phyloP scores from a whole-genome alignment of 2,888 invertebrate genomes.

The Agrochola litura region DNA sequence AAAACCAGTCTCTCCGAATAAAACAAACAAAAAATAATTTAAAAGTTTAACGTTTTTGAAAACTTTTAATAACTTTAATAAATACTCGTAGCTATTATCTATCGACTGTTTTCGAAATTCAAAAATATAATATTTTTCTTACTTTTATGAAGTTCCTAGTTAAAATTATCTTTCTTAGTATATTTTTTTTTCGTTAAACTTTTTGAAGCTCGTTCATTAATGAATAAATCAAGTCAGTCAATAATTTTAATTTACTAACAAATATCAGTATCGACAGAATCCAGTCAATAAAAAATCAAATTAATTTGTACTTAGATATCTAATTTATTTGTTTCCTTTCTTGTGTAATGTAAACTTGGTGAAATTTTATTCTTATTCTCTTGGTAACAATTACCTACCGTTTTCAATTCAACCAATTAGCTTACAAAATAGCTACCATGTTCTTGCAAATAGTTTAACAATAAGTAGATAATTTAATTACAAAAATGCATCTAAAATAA shows the following conservation, averaged over 20 bases:
- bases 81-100: neutral
- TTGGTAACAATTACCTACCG: neutral
- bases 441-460: constrained; percentile 6
- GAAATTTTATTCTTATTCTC: neutral
- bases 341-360: neutral
- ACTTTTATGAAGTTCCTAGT: neutral
- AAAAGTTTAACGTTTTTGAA: neutral
- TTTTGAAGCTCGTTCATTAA: neutral
- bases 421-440: neutral
- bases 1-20: neutral
- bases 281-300: neutral
- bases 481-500: constrained; percentile 28
- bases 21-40: too few species aligned
- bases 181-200: neutral
- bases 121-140: too few species aligned
- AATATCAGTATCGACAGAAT: neutral
- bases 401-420: neutral
- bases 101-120: neutral
- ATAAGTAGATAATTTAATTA: constrained; percentile 20
- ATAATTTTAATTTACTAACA: neutral
- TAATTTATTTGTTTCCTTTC: neutral
- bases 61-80: neutral
- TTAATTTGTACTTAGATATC: neutral
- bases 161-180: neutral
- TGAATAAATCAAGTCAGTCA: neutral